These are phyloP conservation scores for Cottoperca gobio DNA, from an alignment of 2,797 vertebrate genomes.

Conservation along the genomic window DNA sequence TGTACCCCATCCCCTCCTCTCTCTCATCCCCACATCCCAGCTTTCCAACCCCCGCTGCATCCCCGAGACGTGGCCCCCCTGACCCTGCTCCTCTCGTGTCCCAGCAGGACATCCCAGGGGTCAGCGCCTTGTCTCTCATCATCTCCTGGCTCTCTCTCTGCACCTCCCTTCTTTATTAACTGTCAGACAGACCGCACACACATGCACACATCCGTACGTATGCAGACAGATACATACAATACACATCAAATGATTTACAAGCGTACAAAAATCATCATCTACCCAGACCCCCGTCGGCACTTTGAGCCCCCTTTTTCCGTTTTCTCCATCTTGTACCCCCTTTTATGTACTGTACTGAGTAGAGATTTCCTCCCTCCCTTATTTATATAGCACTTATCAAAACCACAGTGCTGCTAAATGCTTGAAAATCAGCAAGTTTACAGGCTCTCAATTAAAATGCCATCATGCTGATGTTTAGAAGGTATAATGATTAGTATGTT, in stretches of 20 bases:
- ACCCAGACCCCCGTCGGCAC: neutral
- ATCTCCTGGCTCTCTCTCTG: conserved; percentile 57
- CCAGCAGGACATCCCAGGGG: conserved; percentile 70
- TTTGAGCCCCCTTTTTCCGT: neutral
- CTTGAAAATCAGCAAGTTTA: neutral
- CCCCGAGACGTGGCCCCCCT: conserved; percentile 40
- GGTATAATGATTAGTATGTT: no score
- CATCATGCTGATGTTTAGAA: neutral
- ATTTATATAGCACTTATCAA: neutral
- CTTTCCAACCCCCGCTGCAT: conserved; percentile 20
- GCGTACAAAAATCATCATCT: neutral
- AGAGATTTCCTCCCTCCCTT: neutral
- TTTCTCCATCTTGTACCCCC: neutral
- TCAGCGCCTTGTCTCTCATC: conserved; percentile 72
- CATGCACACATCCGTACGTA: neutral
- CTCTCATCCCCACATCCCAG: conserved; percentile 32
- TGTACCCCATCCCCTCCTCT: conserved; percentile 61
- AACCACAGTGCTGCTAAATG: neutral
- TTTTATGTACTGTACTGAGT: neutral
- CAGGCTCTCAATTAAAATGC: neutral
- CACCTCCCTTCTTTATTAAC: conserved; percentile 48
- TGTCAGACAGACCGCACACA: conserved; percentile 63
- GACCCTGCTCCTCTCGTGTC: conserved; percentile 65
- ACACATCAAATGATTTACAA: neutral
- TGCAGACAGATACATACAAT: conserved; percentile 30